phyloP scores from a whole-genome alignment of 2,888 invertebrate species.

The Lithophane leautieri region DNA sequence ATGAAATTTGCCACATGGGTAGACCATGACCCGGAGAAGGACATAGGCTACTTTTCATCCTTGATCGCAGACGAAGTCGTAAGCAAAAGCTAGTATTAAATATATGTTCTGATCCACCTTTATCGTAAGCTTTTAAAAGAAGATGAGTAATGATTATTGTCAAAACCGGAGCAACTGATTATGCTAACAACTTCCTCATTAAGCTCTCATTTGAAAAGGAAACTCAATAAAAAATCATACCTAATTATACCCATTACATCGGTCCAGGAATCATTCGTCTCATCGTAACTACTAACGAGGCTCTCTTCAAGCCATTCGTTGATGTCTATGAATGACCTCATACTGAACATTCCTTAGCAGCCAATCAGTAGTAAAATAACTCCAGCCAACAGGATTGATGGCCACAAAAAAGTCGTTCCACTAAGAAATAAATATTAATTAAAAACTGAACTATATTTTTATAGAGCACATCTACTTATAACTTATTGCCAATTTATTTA shows the following conservation, averaged over 20 bases:
- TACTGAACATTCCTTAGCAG: constrained; percentile 24
- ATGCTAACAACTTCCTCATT: constrained; percentile 22
- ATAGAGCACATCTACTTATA: constrained; percentile 47
- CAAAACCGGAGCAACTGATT: neutral
- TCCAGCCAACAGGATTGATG: constrained; percentile 48
- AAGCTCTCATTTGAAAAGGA: constrained; percentile 38
- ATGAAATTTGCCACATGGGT: too few species aligned
- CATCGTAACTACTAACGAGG: constrained; percentile 32
- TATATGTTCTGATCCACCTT: neutral
- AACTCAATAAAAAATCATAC: constrained; percentile 20
- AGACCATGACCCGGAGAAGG: too few species aligned
- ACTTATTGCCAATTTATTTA: constrained; percentile 64
- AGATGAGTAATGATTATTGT: constrained; percentile 9
- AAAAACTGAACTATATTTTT: constrained; percentile 49
- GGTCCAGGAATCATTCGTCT: constrained; percentile 36
- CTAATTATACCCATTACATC: constrained; percentile 29
- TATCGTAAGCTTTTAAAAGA: neutral
- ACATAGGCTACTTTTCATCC: too few species aligned
- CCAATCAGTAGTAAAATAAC: constrained; percentile 46
- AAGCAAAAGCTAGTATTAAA: too few species aligned
- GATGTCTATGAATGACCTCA: constrained; percentile 55
- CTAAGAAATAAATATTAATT: constrained; percentile 56
- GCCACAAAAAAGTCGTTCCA: constrained; percentile 51
- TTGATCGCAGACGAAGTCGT: too few species aligned
- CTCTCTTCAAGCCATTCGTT: constrained; percentile 41